These are phyloP conservation scores for Eudyptes chrysolophus DNA, from an alignment of 2,113 vertebrate genomes.

Conservation along the genomic window DNA sequence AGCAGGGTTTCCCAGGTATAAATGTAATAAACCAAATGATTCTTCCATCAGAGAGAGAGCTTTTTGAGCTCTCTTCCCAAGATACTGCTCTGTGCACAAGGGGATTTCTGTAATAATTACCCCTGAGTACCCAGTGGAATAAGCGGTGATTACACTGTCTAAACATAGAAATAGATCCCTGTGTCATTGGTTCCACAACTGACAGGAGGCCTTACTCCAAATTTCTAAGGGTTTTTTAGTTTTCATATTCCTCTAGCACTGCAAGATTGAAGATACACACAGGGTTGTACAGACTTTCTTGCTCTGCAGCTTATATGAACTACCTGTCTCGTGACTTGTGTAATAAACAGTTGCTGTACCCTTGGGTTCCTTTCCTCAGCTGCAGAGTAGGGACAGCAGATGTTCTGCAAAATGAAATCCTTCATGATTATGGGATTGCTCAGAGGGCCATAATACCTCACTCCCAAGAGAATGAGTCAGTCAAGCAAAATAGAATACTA, in stretches of 20 bases:
- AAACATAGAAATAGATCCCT: conserved; percentile 13
- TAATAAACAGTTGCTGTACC: neutral
- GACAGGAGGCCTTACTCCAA: neutral
- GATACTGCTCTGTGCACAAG: neutral
- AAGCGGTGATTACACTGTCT: conserved; percentile 39
- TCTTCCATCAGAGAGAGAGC: neutral
- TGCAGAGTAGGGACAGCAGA: neutral
- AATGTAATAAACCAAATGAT: neutral
- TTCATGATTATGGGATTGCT: neutral
- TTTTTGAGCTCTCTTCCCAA: neutral
- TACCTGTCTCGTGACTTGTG: neutral
- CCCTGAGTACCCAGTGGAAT: neutral
- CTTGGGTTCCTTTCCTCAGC: neutral
- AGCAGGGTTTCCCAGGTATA: neutral
- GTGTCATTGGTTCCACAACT: neutral
- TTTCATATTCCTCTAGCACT: neutral
- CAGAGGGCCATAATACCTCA: neutral
- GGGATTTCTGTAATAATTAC: conserved; percentile 56
- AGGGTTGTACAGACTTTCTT: neutral
- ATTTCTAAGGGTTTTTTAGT: neutral
- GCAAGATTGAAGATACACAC: neutral
- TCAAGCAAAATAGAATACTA: neutral
- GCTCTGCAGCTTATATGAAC: neutral
- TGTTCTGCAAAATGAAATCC: conserved; percentile 22
- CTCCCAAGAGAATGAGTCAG: conserved; percentile 13